phyloP scores from a whole-genome alignment of 2,113 vertebrate genomes.

The Falco punctatus region DNA sequence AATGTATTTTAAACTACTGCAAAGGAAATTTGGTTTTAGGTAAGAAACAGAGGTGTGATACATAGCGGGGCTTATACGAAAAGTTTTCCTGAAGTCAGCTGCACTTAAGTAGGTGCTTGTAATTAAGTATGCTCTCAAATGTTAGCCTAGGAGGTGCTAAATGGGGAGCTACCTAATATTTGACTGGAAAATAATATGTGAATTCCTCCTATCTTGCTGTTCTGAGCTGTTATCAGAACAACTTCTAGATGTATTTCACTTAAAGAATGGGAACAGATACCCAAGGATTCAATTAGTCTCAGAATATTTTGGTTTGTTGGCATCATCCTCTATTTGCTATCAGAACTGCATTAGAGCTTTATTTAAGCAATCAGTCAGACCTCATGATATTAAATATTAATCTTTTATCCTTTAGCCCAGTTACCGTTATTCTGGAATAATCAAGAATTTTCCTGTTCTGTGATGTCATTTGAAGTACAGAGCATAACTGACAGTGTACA shows the following conservation, averaged over 20 bases:
- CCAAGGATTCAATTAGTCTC: not conserved
- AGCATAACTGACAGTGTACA: not conserved
- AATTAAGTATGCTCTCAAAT: not conserved
- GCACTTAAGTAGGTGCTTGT: not conserved
- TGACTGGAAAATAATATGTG: not conserved
- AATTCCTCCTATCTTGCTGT: not conserved
- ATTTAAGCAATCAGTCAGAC: not conserved
- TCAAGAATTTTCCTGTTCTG: not conserved
- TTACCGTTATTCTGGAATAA: not conserved
- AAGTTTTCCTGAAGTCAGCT: not conserved
- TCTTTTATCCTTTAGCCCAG: not conserved
- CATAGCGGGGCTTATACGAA: not conserved
- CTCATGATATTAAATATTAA: not conserved
- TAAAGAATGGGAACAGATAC: not conserved
- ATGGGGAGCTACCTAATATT: not conserved
- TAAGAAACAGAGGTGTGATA: not conserved
- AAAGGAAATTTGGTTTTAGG: not conserved
- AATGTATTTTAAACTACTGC: not conserved
- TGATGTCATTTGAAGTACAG: not conserved
- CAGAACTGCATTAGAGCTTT: not conserved
- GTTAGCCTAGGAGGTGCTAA: not conserved
- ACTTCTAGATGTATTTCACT: not conserved
- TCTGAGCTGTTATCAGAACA: not conserved
- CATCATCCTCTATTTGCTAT: not conserved
- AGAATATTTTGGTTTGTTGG: not conserved